Evolutionary conservation across 1,140 invertebrate genomes (phyloP).

Genomic region (Trichomalopsis sarcophagae): DNA sequence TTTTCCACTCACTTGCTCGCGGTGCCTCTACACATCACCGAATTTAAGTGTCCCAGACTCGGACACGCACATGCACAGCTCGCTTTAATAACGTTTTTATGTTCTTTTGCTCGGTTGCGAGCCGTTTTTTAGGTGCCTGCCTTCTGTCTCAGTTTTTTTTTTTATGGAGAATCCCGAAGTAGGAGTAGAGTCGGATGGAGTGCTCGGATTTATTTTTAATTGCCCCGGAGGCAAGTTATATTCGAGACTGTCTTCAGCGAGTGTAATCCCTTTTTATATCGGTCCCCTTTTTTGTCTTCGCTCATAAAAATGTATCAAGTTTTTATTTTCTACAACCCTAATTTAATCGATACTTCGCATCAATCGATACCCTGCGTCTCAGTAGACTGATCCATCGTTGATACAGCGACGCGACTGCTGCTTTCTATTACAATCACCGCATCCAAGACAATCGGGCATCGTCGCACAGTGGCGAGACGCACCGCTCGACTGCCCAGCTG

Average conservation of each 20-base stretch:
- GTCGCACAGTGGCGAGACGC: not conserved
- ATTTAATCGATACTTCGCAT: too few relatives aligned
- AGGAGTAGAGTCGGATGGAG: not conserved
- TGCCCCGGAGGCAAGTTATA: not conserved
- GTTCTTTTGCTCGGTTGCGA: conserved; percentile 30
- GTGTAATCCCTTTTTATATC: too few relatives aligned
- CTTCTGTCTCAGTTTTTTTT: not conserved
- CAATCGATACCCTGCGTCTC: too few relatives aligned
- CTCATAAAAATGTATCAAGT: too few relatives aligned
- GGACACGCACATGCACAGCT: conserved; percentile 41
- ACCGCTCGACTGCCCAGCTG: conserved; percentile 46
- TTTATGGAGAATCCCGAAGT: not conserved
- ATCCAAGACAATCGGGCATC: not conserved
- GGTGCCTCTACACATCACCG: conserved; percentile 22
- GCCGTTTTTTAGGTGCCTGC: not conserved
- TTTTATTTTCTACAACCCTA: too few relatives aligned
- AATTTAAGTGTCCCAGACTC: conserved; percentile 33
- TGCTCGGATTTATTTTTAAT: not conserved
- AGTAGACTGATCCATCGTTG: too few relatives aligned
- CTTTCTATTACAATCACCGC: not conserved
- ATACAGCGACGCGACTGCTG: too few relatives aligned
- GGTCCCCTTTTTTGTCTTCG: too few relatives aligned
- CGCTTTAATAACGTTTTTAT: conserved; percentile 45
- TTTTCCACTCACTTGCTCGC: conserved; percentile 51
- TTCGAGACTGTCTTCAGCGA: too few relatives aligned